Evolutionary conservation across 2,888 invertebrate species (phyloP), one percentile per base, ranked within the genome.

Genomic region (Caradrina clavipalpis): DNA sequence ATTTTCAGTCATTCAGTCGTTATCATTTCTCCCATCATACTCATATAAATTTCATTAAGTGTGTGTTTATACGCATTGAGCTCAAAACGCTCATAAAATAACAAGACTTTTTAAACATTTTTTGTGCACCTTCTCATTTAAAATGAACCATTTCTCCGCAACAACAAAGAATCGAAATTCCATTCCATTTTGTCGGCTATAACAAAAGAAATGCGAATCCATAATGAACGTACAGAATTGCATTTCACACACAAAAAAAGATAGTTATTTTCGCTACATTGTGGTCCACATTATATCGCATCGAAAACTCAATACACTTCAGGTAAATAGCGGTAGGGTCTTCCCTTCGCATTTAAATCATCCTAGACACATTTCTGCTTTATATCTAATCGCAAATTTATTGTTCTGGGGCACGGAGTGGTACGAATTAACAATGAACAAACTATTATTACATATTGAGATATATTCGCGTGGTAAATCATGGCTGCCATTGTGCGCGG

Each of bases 311-410:
- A 89, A 91, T 89, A 85, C 83, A 90, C 91, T 92, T 84, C 95
- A 95, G 95, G 95, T 95, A 96, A 93, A 94, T 93, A 93, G 85
- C 81, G 84, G 86, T 88, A 91, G 92, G 92, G 73, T 80, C 91
- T 87, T 88, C 91, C 94, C 91, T 88, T 86, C 76, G 51, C 73
- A 76, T 83, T 94, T 94, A 94, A 95, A 95, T 95, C 91, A 91
- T 82, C 62, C 81, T 78, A 90, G 92, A 92, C 91, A 91, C 89
- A 88, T 92, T 92, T 90, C 89, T 88, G 88, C 89, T 91, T 94
- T 92, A 92, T 89, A 92, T 90, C 94, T 95, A 96, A 95, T 96
- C 95, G 94, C 82, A 91, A 94, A 96, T 95, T 95, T 96, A 96
- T 95, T 93, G 90, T 92, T 89, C 86, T 84, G 84, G 93, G 96